phyloP scores from a whole-genome alignment of 2,797 vertebrate genomes.

The Lacerta viridis region DNA sequence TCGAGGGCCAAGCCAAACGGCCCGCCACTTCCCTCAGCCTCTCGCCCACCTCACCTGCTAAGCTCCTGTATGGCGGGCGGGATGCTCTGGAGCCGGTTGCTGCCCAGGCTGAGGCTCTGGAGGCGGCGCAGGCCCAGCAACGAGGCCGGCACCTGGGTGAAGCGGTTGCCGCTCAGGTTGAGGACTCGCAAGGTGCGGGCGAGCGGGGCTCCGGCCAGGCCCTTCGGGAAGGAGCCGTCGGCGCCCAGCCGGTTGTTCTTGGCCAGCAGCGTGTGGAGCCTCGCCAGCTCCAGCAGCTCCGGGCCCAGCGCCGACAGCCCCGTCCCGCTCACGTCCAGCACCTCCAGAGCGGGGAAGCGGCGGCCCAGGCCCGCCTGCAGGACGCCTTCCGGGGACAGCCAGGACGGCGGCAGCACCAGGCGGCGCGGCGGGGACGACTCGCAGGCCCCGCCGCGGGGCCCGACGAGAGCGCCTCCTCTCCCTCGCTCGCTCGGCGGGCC shows the following conservation, averaged over 20 bases:
- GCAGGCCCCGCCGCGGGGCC: slow-evolving; percentile 70
- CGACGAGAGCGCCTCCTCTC: slow-evolving; percentile 72
- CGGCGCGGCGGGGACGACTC: slow-evolving; percentile 77
- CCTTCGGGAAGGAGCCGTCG: slow-evolving; percentile 90
- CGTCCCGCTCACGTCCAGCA: slow-evolving; percentile 94
- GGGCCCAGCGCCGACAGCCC: slow-evolving; percentile 86
- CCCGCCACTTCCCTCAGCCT: not conserved
- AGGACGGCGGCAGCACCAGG: slow-evolving; percentile 83
- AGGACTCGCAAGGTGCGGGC: slow-evolving; percentile 90
- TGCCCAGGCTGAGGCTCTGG: slow-evolving; percentile 93
- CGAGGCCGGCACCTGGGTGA: slow-evolving; percentile 90
- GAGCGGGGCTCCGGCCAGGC: slow-evolving; percentile 81
- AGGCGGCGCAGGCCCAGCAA: slow-evolving; percentile 87
- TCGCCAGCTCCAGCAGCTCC: slow-evolving; percentile 84
- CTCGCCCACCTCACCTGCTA: slow-evolving; percentile 82
- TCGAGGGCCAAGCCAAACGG: no score
- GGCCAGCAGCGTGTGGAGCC: slow-evolving; percentile 90
- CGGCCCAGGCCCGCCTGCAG: slow-evolving; percentile 82
- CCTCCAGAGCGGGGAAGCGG: slow-evolving; percentile 88
- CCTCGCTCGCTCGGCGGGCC: slow-evolving; percentile 71
- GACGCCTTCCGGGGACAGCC: slow-evolving; percentile 84
- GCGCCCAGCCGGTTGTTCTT: slow-evolving; percentile 96
- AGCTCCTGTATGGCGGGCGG: slow-evolving; percentile 92
- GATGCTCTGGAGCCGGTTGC: slow-evolving; percentile 93
- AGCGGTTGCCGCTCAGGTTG: slow-evolving; percentile 95